Evolutionary conservation across 2,888 invertebrate genomes (phyloP), one percentile per base, ranked within the genome.

Genomic region (Orthosia incerta): DNA sequence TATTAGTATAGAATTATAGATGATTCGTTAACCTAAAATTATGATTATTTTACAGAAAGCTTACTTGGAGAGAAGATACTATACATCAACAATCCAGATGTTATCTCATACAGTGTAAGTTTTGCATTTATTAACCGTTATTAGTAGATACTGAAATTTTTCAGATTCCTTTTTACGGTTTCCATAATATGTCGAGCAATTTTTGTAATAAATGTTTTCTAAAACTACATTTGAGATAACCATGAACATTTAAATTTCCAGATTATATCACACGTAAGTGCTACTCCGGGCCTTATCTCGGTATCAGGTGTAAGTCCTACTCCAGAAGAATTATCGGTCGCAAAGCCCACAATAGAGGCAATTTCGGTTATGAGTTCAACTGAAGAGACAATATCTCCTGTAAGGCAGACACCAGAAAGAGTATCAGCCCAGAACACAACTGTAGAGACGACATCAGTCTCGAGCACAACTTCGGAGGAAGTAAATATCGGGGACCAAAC

Each of bases 21-120:
- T 5, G 31, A 31, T 31, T 31, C 31, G 31, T 31, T 31, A 31
- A 31, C 31, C 31, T 31, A 26, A 46, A 39, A 12, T 20, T 4
- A 7, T 39, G 51, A 48, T 76, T 71, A 76, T 45, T 86, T 93
- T 91, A 20, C 95, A 95, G 95, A 95, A 85, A 91, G 83, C 60
- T 90, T 95, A 85, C 89, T 95, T 2, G 95, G 95, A 4, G 95
- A 94, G 76, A 95, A 95, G 88, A 90, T 95, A 65, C 79, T 95
- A 51, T 88, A 90, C 50, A 91, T 95, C 18, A 91, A 92, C 46
- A 94, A 94, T 79, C 89, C 91, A 53, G 91, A 93, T 31, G 91
- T 90, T 56, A 87, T 95, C 78, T 91, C 91, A 68, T 94, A 93
- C 70, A 92, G 93, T 75, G 95, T 95, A 87, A 65, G 51, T 31